Evolutionary conservation across 2,888 invertebrate species (phyloP).

Genomic region (Serrognathus titanus): DNA sequence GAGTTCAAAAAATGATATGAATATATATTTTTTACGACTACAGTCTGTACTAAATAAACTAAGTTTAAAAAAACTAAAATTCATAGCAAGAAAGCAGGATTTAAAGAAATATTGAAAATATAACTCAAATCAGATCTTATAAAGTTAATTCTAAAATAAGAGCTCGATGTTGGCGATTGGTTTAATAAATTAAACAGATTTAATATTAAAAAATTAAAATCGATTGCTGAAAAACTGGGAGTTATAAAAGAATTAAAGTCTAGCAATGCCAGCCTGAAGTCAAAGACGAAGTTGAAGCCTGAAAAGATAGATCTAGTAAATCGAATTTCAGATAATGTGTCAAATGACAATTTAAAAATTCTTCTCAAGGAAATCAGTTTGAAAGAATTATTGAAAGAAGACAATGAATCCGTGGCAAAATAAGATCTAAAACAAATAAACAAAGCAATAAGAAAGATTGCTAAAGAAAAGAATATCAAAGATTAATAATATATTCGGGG

Average conservation of each 20-base stretch:
- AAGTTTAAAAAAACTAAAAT: neutral
- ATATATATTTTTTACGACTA: neutral
- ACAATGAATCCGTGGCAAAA: too few relatives aligned
- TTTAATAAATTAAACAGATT: conserved; percentile 13
- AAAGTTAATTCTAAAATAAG: neutral
- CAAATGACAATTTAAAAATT: neutral
- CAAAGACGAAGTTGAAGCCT: too few relatives aligned
- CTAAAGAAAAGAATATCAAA: conserved; percentile 12
- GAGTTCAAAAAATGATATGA: too few relatives aligned
- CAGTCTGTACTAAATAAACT: neutral
- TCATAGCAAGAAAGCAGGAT: neutral
- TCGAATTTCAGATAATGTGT: too few relatives aligned
- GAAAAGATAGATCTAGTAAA: conserved; percentile 12
- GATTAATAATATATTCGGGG: conserved; percentile 3
- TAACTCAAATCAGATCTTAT: neutral
- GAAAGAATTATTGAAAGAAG: neutral
- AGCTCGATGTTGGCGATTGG: conserved; percentile 6
- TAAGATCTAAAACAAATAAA: too few relatives aligned
- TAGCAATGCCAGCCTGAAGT: too few relatives aligned
- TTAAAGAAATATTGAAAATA: conserved; percentile 3
- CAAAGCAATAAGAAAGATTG: conserved; percentile 6
- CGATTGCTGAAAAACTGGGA: conserved; percentile 12
- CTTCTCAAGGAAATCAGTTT: neutral
- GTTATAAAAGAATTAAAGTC: conserved; percentile 5
- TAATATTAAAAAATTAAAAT: conserved; percentile 16